These are phyloP conservation scores for Spisula subtruncata DNA, from an alignment of 2,888 invertebrate species.

Conservation along the genomic window DNA sequence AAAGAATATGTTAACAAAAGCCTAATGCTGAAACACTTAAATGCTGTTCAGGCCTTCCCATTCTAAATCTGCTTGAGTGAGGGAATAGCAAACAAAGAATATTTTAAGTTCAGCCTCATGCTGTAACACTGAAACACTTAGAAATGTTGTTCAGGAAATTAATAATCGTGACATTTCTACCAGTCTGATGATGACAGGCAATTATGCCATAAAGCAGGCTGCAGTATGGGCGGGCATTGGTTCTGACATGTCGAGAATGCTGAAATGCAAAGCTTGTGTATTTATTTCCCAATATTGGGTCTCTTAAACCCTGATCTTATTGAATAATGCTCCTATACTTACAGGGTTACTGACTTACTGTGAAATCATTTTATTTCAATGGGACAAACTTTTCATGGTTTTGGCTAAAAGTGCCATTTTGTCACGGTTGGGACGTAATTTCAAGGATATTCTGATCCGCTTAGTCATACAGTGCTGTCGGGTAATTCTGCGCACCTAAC, in stretches of 20 bases:
- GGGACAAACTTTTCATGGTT: too few species aligned
- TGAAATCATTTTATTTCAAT: too few species aligned
- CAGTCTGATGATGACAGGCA: constrained; percentile 11
- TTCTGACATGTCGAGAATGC: constrained; percentile 13
- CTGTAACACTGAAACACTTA: neutral
- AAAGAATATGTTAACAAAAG: too few species aligned
- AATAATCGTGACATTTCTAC: neutral
- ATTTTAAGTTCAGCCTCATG: too few species aligned
- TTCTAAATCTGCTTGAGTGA: too few species aligned
- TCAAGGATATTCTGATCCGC: too few species aligned
- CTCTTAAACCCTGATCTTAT: neutral
- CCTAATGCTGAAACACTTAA: neutral
- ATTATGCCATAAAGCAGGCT: neutral
- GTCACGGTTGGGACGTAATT: too few species aligned
- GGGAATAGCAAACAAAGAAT: too few species aligned
- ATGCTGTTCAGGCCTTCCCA: neutral
- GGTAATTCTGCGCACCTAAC: too few species aligned
- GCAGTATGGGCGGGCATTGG: neutral
- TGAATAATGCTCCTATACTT: neutral
- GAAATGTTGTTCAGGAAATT: neutral
- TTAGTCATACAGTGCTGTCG: too few species aligned
- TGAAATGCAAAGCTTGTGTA: neutral
- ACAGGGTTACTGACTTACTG: too few species aligned
- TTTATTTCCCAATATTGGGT: constrained; percentile 11
- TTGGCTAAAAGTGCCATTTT: too few species aligned